Evolutionary conservation across 1,140 invertebrate species (phyloP).

Genomic region (Triops longicaudatus): DNA sequence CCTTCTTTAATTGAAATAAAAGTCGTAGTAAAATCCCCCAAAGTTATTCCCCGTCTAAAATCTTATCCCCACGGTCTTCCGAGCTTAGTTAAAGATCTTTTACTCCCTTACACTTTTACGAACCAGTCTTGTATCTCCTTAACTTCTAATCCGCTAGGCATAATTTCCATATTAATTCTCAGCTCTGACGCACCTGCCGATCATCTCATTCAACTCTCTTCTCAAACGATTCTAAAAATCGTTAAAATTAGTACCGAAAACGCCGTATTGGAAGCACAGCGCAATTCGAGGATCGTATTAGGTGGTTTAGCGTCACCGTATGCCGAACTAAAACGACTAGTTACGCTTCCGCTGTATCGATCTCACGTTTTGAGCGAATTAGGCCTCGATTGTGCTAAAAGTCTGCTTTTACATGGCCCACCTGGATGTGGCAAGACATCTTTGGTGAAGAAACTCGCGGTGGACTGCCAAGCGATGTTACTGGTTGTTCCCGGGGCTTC

Average conservation of each 20-base stretch:
- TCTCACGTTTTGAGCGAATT: not conserved
- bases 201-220: not conserved
- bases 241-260: not conserved
- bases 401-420: slow-evolving; percentile 45
- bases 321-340: not conserved
- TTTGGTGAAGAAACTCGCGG: slow-evolving; percentile 37
- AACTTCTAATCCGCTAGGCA: not conserved
- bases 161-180: not conserved
- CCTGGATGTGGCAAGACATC: slow-evolving; percentile 47
- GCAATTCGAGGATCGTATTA: not conserved
- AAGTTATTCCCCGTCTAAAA: not conserved
- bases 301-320: not conserved
- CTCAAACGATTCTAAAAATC: not conserved
- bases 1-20: not conserved
- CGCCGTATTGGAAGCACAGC: not conserved
- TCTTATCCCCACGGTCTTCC: not conserved
- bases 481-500: slow-evolving; percentile 21
- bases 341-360: not conserved
- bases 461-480: slow-evolving; percentile 28
- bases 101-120: not conserved
- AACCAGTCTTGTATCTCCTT: not conserved
- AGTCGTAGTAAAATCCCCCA: not conserved
- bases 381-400: slow-evolving; percentile 16
- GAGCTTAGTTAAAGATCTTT: not conserved
- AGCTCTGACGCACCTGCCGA: not conserved